phyloP scores from a whole-genome alignment of 2,797 vertebrate genomes.

The Pseudocheirus occidentalis region DNA sequence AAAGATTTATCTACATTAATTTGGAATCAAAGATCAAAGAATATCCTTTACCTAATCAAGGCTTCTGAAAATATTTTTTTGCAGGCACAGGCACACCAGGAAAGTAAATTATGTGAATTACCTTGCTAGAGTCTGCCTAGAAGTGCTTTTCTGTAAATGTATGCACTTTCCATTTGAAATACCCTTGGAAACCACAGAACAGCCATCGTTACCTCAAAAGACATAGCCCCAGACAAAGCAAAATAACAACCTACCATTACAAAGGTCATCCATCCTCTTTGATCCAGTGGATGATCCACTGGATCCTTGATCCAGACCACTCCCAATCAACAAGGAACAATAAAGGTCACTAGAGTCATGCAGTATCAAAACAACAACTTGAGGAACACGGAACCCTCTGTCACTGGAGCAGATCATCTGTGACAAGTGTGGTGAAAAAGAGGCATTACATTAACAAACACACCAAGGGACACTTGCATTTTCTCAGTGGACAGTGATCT shows the following conservation, averaged over 20 bases:
- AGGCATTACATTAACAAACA: conserved; percentile 99
- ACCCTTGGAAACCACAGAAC: conserved; percentile 96
- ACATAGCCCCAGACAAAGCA: conserved; percentile 90
- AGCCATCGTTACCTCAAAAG: conserved; percentile 94
- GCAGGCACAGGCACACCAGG: conserved; percentile 96
- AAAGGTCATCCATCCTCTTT: conserved; percentile 90
- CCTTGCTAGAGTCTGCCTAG: conserved; percentile 97
- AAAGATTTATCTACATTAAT: conserved; percentile 99
- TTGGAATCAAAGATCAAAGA: conserved; percentile 99
- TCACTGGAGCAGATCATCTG: conserved; percentile 98
- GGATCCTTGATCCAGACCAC: conserved; percentile 79
- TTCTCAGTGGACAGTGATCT: conserved; percentile 95
- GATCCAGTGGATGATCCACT: conserved; percentile 91
- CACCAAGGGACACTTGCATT: conserved; percentile 98
- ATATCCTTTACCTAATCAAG: conserved; percentile 98
- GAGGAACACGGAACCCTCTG: conserved; percentile 91
- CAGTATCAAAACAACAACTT: conserved; percentile 90
- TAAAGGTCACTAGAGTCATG: conserved; percentile 89
- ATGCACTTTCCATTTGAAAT: conserved; percentile 99
- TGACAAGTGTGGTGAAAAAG: conserved; percentile 98
- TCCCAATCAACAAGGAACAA: conserved; percentile 88
- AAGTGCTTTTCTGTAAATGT: conserved; percentile 98
- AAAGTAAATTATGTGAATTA: conserved; percentile 99
- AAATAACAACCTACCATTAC: conserved; percentile 85
- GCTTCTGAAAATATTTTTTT: conserved; percentile 98